Evolutionary conservation across 1,140 invertebrate genomes (phyloP), one percentile per base, ranked within the genome.

Genomic region (Plectrocnemia conspersa): DNA sequence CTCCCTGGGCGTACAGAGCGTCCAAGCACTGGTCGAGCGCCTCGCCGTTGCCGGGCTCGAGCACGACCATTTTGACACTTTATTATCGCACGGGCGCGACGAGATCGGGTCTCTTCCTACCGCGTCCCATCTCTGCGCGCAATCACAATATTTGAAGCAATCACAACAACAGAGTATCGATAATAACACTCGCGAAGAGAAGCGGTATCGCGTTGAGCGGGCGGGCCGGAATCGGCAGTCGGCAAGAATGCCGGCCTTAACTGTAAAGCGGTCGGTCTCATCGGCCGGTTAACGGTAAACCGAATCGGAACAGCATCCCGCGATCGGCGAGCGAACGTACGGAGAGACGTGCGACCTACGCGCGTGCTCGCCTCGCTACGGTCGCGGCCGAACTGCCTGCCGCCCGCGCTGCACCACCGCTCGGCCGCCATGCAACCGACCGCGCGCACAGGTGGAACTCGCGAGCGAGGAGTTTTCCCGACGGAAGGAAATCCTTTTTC

Each of bases 1-100:
- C 82, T 60, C 83, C 81, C 67, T 88, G 85, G 64, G 84, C 83
- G 74, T 88, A 88, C 44, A 83, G 80, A 27, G 82, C 80, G 67
- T 84, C 83, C 63, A 84, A 69, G 49, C 77, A 75, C 45, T 77
- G 76, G 22, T 74, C 72, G 36, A 71, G 62, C 25, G 75, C 74
- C 53, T 76, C 71, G 6, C 53, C 56, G n/a, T 62, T 64, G 61
- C 77, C 71, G 64, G 77, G 76, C 68, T 86, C 84, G 63, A 86
- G 76, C 69, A 86, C 84, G 65, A 86, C 85, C 85, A 87, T 87
- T 63, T 72, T 66, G 53, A 48, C 64, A 7, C 27, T 6, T n/a
- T 29, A 6, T 29, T 6, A 29, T 29, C 27, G 27, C 6, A 7
- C n/a, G 27, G 6, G 27, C 27, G 6, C 27, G 27, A 29, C 27